These are phyloP conservation scores for Chouioia cunea DNA, from an alignment of 2,888 invertebrate species.

Conservation along the genomic window DNA sequence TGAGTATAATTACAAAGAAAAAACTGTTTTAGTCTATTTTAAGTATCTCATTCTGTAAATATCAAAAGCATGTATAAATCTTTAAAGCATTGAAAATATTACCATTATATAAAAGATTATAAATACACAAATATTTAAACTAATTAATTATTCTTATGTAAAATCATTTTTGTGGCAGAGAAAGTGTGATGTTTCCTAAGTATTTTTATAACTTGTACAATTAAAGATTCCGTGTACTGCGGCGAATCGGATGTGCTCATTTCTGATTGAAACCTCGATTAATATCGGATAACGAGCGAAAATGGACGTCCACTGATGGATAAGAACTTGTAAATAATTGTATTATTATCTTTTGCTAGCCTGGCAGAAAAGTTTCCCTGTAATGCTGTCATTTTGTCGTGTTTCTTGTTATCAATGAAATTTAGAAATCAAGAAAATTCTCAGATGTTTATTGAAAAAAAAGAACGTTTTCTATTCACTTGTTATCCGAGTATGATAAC, in stretches of 20 bases:
- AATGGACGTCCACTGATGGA: conserved; percentile 19
- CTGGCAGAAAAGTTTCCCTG: conserved; percentile 43
- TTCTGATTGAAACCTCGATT: conserved; percentile 28
- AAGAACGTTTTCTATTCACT: not conserved
- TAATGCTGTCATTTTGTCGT: conserved; percentile 43
- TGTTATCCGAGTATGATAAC: too few species aligned
- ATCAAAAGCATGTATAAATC: conserved; percentile 34
- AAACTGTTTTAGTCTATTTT: not conserved
- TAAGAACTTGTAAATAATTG: conserved; percentile 40
- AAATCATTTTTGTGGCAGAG: conserved; percentile 26
- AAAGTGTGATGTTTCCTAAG: conserved; percentile 30
- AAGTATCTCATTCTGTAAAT: conserved; percentile 26
- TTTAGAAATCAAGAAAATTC: not conserved
- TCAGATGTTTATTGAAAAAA: not conserved
- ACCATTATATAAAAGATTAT: conserved; percentile 9
- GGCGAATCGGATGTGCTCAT: conserved; percentile 39
- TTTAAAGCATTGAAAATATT: conserved; percentile 5
- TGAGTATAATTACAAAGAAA: not conserved
- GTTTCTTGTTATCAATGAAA: conserved; percentile 21
- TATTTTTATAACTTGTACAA: conserved; percentile 37
- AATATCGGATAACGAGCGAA: conserved; percentile 11
- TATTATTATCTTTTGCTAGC: conserved; percentile 38
- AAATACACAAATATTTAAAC: conserved; percentile 17
- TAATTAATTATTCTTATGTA: conserved; percentile 26
- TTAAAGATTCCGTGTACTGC: not conserved